phyloP scores from a whole-genome alignment of 2,888 invertebrate species.

The Isotomurus palustris region DNA sequence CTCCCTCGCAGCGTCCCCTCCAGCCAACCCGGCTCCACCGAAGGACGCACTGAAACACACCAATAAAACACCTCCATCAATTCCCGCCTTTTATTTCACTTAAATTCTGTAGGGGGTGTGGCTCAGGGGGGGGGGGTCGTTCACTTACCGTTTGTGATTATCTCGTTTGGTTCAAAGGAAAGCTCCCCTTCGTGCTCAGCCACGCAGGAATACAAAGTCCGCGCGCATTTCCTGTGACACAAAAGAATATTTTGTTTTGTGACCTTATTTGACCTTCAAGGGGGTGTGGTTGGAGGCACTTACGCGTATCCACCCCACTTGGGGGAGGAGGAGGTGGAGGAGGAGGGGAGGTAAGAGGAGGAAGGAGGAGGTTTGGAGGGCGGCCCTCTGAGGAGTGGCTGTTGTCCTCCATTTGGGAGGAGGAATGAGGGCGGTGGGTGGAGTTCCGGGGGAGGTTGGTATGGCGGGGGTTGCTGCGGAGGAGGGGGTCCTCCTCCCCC shows the following conservation, averaged over 20 bases:
- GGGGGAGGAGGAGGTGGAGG: constrained; percentile 46
- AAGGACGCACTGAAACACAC: constrained; percentile 67
- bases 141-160: constrained; percentile 85
- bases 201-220: constrained; percentile 91
- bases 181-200: constrained; percentile 96
- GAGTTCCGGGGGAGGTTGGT: constrained; percentile 46
- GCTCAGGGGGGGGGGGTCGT: too few relatives aligned
- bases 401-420: too few relatives aligned
- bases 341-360: constrained; percentile 41
- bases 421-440: too few relatives aligned
- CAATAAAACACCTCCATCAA: constrained; percentile 16
- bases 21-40: constrained; percentile 95
- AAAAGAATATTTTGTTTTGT: not conserved
- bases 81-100: too few relatives aligned
- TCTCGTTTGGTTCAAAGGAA: constrained; percentile 97
- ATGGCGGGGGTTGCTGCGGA: constrained; percentile 43
- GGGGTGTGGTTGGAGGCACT: too few relatives aligned
- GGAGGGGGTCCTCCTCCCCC: constrained; percentile 29
- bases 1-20: constrained; percentile 90
- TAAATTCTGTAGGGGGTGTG: constrained; percentile 1
- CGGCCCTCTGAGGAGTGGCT: too few relatives aligned
- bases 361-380: too few relatives aligned
- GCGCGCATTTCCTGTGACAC: constrained; percentile 64
- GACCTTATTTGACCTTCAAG: too few relatives aligned
- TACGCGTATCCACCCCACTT: constrained; percentile 23